Base-by-base conservation (phyloP, 2,113 vertebrate genomes). In the Neomonachus schauinslandi region DNA sequence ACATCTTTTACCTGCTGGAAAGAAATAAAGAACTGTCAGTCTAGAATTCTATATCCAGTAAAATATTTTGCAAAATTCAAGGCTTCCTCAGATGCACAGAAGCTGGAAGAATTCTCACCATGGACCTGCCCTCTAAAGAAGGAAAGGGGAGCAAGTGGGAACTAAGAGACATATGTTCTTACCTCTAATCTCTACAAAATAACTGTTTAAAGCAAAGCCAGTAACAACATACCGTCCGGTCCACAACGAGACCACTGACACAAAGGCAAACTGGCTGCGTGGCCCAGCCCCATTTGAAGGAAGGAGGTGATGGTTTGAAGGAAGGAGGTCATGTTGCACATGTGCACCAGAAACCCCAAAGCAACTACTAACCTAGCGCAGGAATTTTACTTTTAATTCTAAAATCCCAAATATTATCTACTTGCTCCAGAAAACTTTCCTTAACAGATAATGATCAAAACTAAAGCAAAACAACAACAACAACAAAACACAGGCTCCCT, bases 341-440 rank as follows among this genome's bases (percentile, higher is more conserved):
- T 0, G 36, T 6, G 9, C 4, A 1, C 67, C 22, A 18, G 16
- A 21, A 51, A 26, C 5, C n/a, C n/a, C 2, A n/a, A 24, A n/a
- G 39, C 51, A 49, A 24, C 55, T 3, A 5, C 12, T 57, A 14
- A 57, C 53, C 36, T 19, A 42, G 53, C 7, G 4, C 8, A 65
- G 42, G 42, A 63, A 36, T 28, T 84, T 69, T 22, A 12, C 51
- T 93, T 84, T 57, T 77, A 76, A 57, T 49, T 57, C 51, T 42
- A 69, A 90, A 84, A 61, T 84, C 33, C 51, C 42, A 71, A 69
- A 31, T 5, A 0, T 46, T 42, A 39, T 22, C 51, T 46, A 18
- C 79, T 53, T 90, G 63, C 26, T 61, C 72, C 26, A 53, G 63
- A 11, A 71, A 92, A 19, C 49, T 67, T 65, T 90, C 21, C 59